Evolutionary conservation across 2,888 invertebrate genomes (phyloP).

Genomic region (Parascotia fuliginaria): DNA sequence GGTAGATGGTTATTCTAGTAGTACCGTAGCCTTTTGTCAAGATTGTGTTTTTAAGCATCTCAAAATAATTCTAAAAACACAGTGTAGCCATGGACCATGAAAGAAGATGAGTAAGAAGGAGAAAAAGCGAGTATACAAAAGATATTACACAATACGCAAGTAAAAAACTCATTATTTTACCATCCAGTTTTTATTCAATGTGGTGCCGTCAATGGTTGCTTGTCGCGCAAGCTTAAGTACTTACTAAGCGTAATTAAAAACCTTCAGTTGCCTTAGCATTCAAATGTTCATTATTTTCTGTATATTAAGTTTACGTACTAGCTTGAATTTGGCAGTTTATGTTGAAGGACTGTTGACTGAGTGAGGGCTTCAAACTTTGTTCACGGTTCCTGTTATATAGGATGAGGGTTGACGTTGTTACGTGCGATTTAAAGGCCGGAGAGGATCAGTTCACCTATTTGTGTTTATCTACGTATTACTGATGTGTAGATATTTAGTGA

Average conservation of each 20-base stretch:
- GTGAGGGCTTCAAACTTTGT: background rate
- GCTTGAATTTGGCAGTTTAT: background rate
- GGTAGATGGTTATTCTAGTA: too few relatives aligned
- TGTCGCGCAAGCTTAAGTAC: slow-evolving; percentile 9
- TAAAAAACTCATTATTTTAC: slow-evolving; percentile 2
- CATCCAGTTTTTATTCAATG: slow-evolving; percentile 3
- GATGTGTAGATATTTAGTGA: too few relatives aligned
- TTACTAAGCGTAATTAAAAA: slow-evolving; percentile 23
- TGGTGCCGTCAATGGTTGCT: slow-evolving; percentile 6
- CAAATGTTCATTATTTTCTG: background rate
- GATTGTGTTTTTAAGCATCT: too few relatives aligned
- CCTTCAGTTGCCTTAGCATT: slow-evolving; percentile 9
- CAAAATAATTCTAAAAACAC: too few relatives aligned
- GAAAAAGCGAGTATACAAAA: too few relatives aligned
- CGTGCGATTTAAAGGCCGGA: background rate
- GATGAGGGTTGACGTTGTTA: background rate
- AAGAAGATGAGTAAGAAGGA: too few relatives aligned
- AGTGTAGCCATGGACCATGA: too few relatives aligned
- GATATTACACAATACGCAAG: background rate
- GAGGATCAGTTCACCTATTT: background rate
- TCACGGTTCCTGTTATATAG: background rate
- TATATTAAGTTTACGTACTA: too few relatives aligned
- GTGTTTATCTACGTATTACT: background rate
- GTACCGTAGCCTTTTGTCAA: too few relatives aligned
- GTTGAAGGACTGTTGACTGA: background rate